A percentile compares a stretch with the other conserved stretches of the same genome.
These are phyloP conservation scores for Drosophila trapezifrons DNA, from an alignment of 1,140 invertebrate species.

Conservation along the genomic window DNA sequence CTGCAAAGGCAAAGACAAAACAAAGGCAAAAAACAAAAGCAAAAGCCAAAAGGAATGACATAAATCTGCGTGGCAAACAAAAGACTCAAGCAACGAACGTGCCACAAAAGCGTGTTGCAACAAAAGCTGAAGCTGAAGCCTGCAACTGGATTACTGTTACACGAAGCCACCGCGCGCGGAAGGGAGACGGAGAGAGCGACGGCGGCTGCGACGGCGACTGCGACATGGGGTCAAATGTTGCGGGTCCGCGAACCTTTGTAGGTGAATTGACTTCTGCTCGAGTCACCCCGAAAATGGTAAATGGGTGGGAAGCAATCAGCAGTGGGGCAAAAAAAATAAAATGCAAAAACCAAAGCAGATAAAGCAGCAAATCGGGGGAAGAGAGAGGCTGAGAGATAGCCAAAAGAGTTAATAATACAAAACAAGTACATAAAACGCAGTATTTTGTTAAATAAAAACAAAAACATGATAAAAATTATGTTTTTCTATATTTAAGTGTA, in stretches of 20 bases:
- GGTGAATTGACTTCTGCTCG: slow-evolving; percentile 45
- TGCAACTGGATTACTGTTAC: slow-evolving; percentile 80
- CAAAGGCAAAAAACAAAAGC: not conserved
- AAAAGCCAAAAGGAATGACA: slow-evolving; percentile 63
- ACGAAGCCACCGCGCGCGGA: slow-evolving; percentile 13
- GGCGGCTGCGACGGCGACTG: not conserved
- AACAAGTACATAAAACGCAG: not conserved
- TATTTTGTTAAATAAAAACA: no score
- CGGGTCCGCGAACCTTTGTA: slow-evolving; percentile 40
- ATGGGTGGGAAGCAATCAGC: slow-evolving; percentile 45
- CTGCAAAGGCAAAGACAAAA: not conserved
- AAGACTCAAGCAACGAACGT: slow-evolving; percentile 79
- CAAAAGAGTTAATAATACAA: not conserved
- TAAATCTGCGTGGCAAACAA: slow-evolving; percentile 80
- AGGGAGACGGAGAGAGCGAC: no score
- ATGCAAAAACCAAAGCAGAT: not conserved
- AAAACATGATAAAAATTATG: not conserved
- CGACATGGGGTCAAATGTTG: slow-evolving; percentile 45
- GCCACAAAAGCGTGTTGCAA: slow-evolving; percentile 60
- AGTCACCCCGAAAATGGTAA: slow-evolving; percentile 42
- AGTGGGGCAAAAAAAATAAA: not conserved
- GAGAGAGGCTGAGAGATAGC: not conserved
- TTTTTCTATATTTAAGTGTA: no score
- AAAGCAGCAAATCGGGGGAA: no score
- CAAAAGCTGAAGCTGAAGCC: slow-evolving; percentile 36